A percentile compares a stretch with the other conserved stretches of the same genome.
These are phyloP conservation scores for Pseudococcus longispinus DNA, from an alignment of 2,888 invertebrate genomes.

Conservation along the genomic window DNA sequence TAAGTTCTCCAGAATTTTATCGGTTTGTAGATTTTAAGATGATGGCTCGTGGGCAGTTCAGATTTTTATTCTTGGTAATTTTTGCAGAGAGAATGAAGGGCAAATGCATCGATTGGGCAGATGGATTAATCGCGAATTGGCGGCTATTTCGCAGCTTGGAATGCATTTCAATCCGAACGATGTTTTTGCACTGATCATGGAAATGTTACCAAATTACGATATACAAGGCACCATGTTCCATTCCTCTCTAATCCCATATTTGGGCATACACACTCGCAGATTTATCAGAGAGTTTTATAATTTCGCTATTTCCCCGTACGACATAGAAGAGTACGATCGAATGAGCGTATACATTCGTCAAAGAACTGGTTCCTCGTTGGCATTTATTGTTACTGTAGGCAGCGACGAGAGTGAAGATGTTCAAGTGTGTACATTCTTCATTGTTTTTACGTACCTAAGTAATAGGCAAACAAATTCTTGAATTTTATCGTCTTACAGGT, in stretches of 20 bases:
- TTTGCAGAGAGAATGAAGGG: conserved; percentile 75
- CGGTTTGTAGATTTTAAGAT: conserved; percentile 66
- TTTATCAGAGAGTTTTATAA: conserved; percentile 88
- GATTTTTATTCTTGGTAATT: conserved; percentile 50
- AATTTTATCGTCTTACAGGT: not conserved
- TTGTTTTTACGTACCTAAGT: not conserved
- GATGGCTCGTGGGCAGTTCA: not conserved
- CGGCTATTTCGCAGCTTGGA: conserved; percentile 73
- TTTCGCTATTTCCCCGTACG: conserved; percentile 86
- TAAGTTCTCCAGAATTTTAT: conserved; percentile 77
- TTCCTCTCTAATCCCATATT: conserved; percentile 63
- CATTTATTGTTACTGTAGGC: conserved; percentile 44
- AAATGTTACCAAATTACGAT: conserved; percentile 37
- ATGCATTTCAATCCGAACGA: conserved; percentile 67
- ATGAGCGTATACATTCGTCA: not conserved
- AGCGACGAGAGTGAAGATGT: conserved; percentile 50
- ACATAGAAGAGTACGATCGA: conserved; percentile 81
- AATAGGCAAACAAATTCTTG: not conserved
- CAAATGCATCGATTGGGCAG: conserved; percentile 83
- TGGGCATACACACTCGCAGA: conserved; percentile 78
- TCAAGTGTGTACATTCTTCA: conserved; percentile 1
- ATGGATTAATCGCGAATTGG: conserved; percentile 87
- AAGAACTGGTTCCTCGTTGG: conserved; percentile 17
- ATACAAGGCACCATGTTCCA: conserved; percentile 48
- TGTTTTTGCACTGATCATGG: conserved; percentile 65